A percentile compares a stretch with the other conserved stretches of the same genome.
Conservation (phyloP, 2,797 vertebrate genomes). For the Sebastes wilsoni region DNA sequence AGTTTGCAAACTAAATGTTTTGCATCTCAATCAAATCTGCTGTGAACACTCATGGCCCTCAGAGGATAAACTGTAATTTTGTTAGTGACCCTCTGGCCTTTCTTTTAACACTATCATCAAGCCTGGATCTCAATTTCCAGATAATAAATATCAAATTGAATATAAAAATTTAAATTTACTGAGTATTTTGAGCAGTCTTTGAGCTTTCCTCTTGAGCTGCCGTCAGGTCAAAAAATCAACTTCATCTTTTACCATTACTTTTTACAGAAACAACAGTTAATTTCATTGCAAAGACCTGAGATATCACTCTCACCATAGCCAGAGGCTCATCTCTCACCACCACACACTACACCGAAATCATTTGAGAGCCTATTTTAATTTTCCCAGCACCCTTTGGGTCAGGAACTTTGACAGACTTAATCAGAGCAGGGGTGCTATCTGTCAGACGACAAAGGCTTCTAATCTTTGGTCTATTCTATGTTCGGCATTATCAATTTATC, state of each 20-base stretch:
- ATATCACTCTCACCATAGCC: not conserved
- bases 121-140: not conserved
- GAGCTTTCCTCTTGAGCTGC: not conserved
- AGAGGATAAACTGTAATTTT: not conserved
- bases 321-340: slow-evolving; percentile 20
- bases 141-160: not conserved
- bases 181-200: not conserved
- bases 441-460: slow-evolving; percentile 48
- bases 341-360: not conserved
- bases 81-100: not conserved
- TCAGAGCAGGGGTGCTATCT: slow-evolving; percentile 16
- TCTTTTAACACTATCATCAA: not conserved
- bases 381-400: slow-evolving; percentile 28
- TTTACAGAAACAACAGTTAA: not conserved
- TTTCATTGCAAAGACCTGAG: not conserved
- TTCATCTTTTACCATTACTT: not conserved
- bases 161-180: not conserved
- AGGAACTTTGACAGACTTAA: slow-evolving; percentile 54
- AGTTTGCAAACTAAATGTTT: not conserved
- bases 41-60: not conserved
- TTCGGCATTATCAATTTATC: slow-evolving; percentile 60
- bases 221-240: slow-evolving; percentile 2
- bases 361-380: slow-evolving; percentile 35
- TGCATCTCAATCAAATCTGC: not conserved
- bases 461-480: slow-evolving; percentile 46